A percentile compares a stretch with the other conserved stretches of the same genome.
Evolutionary conservation across 2,888 invertebrate species (phyloP).

Genomic region (Drosophila testacea): DNA sequence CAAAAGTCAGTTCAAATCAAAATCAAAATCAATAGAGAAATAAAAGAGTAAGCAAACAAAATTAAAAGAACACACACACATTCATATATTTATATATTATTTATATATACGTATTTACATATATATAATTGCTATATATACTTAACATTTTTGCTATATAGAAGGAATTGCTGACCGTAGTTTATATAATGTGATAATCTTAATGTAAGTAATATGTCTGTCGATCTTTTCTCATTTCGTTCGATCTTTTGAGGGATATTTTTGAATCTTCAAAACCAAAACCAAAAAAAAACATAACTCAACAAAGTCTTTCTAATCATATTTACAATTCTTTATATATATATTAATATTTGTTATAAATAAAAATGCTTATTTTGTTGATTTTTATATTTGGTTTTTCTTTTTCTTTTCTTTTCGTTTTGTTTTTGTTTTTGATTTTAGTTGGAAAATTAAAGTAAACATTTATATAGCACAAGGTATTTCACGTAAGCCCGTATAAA

Average conservation of each 20-base stretch:
- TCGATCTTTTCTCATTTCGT: conserved; percentile 4
- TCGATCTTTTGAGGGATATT: conserved; percentile 8
- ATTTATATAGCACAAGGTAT: conserved; percentile 72
- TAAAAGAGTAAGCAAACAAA: conserved; percentile 7
- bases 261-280: neutral
- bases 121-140: conserved; percentile 18
- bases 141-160: conserved; percentile 30
- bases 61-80: conserved; percentile 26
- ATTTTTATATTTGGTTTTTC: conserved; percentile 34
- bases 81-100: conserved; percentile 2
- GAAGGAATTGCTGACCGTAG: conserved; percentile 47
- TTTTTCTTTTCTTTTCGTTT: conserved; percentile 5
- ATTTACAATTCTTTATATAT: conserved; percentile 25
- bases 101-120: conserved; percentile 19
- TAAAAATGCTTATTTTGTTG: conserved; percentile 61
- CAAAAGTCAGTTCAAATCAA: conserved; percentile 6
- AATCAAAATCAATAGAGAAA: neutral
- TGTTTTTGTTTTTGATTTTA: conserved; percentile 22
- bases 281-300: neutral
- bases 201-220: conserved; percentile 21
- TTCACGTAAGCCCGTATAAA: conserved; percentile 75
- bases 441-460: conserved; percentile 68
- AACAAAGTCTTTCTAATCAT: conserved; percentile 19
- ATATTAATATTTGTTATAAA: conserved; percentile 22
- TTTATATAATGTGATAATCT: conserved; percentile 24